phyloP scores from a whole-genome alignment of 2,113 vertebrate genomes.

The Boulengeromyrus knoepffleri region DNA sequence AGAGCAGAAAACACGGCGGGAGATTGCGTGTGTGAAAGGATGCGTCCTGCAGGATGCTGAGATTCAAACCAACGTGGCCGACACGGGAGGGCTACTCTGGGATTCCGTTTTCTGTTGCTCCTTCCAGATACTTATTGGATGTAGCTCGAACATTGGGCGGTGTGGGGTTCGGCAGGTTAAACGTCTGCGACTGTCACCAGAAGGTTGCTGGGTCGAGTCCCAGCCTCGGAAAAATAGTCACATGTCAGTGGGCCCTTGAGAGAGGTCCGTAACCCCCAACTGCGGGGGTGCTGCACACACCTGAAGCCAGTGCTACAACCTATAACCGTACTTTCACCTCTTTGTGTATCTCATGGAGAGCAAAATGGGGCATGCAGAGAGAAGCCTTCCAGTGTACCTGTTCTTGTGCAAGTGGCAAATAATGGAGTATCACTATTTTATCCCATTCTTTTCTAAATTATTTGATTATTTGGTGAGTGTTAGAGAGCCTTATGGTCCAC shows the following conservation, averaged over 20 bases:
- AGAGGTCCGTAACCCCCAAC: background rate
- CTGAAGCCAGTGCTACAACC: background rate
- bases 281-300: background rate
- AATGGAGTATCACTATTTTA: background rate
- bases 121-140: background rate
- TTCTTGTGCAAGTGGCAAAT: background rate
- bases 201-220: background rate
- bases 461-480: background rate
- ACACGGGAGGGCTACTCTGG: background rate
- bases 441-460: background rate
- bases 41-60: background rate
- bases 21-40: constrained; percentile 18
- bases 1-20: constrained; percentile 49
- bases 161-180: background rate
- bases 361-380: background rate
- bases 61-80: background rate
- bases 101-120: no score
- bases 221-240: background rate
- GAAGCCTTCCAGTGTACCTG: background rate
- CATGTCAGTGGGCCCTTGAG: background rate
- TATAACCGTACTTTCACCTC: background rate
- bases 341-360: background rate
- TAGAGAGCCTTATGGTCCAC: background rate
- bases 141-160: background rate
- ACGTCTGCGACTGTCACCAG: background rate